A percentile compares a stretch with the other conserved stretches of the same genome.
Conservation (phyloP, 2,113 vertebrate genomes). For the Oncorhynchus kisutch region DNA sequence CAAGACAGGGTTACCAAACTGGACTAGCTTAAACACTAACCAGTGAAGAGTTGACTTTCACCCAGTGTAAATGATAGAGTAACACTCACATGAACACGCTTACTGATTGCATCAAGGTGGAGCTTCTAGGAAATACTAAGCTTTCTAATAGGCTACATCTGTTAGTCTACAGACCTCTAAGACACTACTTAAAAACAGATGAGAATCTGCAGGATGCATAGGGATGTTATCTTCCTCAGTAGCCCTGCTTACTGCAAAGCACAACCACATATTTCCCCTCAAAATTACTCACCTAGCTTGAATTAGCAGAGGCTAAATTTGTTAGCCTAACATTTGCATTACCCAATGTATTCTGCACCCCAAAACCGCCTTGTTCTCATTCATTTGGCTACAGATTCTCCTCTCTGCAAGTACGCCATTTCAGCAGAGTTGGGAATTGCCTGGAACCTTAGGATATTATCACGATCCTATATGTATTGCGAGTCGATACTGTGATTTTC, state of each 20-base stretch:
- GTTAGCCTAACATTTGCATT: neutral
- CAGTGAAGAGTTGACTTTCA: neutral
- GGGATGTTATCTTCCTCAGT: too few relatives aligned
- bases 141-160: neutral
- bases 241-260: too few relatives aligned
- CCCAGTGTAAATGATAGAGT: neutral
- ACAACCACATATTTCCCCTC: too few relatives aligned
- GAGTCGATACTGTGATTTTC: too few relatives aligned
- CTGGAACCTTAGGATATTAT: too few relatives aligned
- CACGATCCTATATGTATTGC: too few relatives aligned
- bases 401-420: too few relatives aligned
- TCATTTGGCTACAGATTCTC: neutral
- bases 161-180: neutral
- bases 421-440: too few relatives aligned
- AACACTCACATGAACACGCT: neutral
- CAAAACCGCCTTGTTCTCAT: neutral
- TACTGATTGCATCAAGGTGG: neutral
- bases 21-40: neutral
- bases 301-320: too few relatives aligned
- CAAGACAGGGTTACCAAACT: neutral
- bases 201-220: neutral
- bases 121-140: too few relatives aligned
- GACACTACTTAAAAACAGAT: neutral
- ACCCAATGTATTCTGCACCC: neutral
- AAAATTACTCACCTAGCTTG: too few relatives aligned